These are phyloP conservation scores for Catharus fuscescens DNA, from an alignment of 2,113 vertebrate genomes.

Conservation along the genomic window DNA sequence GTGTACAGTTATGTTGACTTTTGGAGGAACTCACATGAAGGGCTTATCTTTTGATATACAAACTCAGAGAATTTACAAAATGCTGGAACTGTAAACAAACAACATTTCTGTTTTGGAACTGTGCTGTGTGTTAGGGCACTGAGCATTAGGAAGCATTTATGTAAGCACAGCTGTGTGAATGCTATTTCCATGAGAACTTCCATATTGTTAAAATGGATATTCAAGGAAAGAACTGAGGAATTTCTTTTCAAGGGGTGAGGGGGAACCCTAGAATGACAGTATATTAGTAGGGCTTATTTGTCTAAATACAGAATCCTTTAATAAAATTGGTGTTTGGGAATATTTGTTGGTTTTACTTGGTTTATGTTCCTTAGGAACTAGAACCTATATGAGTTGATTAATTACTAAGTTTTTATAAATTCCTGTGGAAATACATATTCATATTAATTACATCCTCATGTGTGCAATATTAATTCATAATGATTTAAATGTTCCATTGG, in stretches of 20 bases:
- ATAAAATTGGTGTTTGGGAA: conserved; percentile 16
- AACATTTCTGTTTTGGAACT: neutral
- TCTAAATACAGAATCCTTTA: neutral
- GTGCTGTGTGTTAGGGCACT: neutral
- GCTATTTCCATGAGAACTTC: conserved; percentile 28
- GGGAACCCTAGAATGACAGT: neutral
- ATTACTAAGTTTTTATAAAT: conserved; percentile 41
- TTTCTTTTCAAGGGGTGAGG: neutral
- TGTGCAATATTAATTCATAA: conserved; percentile 56
- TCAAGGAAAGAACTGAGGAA: neutral
- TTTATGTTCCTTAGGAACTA: conserved; percentile 1
- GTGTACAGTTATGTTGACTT: neutral
- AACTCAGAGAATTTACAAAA: neutral
- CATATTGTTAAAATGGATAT: neutral
- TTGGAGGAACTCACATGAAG: neutral
- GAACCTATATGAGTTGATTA: neutral
- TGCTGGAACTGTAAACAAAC: neutral
- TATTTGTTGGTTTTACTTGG: conserved; percentile 28
- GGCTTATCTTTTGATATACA: neutral
- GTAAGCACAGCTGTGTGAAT: conserved; percentile 11
- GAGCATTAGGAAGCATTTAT: neutral
- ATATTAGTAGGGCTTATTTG: neutral
- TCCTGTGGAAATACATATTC: conserved; percentile 55
- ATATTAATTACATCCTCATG: conserved; percentile 60
- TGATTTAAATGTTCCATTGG: conserved; percentile 44